phyloP scores from a whole-genome alignment of 2,797 vertebrate genomes.

The Crypturellus tataupa region DNA sequence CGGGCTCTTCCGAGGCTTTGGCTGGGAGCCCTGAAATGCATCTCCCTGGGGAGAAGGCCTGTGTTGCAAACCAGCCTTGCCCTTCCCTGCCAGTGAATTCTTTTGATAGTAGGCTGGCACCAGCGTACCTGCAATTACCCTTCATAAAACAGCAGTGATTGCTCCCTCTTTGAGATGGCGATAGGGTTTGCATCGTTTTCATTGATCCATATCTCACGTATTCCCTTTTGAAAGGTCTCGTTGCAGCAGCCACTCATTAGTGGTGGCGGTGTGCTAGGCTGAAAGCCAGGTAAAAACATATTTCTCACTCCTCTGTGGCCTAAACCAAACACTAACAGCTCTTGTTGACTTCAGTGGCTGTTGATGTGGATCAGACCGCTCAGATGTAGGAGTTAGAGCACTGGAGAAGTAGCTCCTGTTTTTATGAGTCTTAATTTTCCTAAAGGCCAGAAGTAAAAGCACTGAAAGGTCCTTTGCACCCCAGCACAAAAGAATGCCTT shows the following conservation, averaged over 20 bases:
- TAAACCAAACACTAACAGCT: conserved; percentile 18
- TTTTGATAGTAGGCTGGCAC: conserved; percentile 22
- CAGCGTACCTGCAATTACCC: not conserved
- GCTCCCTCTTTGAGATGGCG: not conserved
- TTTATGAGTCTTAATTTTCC: not conserved
- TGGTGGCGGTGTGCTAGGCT: conserved; percentile 5
- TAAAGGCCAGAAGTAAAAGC: not conserved
- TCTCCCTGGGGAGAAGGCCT: conserved; percentile 24
- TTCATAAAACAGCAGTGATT: not conserved
- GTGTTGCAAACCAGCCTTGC: conserved; percentile 40
- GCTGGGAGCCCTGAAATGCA: conserved; percentile 43
- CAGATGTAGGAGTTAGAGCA: not conserved
- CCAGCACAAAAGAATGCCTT: not conserved
- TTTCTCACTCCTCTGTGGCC: conserved; percentile 17
- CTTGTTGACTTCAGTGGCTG: not conserved
- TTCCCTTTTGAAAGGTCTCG: not conserved
- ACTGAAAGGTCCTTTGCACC: not conserved
- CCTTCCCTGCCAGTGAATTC: conserved; percentile 46
- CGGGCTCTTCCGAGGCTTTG: conserved; percentile 45
- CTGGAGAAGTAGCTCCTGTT: not conserved
- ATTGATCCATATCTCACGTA: not conserved
- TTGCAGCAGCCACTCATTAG: conserved; percentile 31
- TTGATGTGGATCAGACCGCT: not conserved
- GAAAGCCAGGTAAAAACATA: conserved; percentile 31
- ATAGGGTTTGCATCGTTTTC: not conserved